phyloP scores from a whole-genome alignment of 2,797 vertebrate genomes.

The Lepilemur septentrionalis region DNA sequence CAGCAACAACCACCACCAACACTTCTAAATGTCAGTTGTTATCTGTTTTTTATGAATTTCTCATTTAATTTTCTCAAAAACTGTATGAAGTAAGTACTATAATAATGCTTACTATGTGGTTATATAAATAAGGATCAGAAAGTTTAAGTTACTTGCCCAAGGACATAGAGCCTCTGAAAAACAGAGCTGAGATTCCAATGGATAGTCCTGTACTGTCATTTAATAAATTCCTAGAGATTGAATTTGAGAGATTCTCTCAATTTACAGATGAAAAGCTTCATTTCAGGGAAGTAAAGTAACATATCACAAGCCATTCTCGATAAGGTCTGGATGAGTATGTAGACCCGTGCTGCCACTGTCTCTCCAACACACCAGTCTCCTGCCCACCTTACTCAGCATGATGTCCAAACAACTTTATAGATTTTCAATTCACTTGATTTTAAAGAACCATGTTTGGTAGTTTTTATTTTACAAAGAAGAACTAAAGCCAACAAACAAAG shows the following conservation, averaged over 20 bases:
- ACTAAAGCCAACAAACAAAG: conserved; percentile 25
- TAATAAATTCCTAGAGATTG: background rate
- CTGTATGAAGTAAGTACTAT: background rate
- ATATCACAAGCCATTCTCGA: background rate
- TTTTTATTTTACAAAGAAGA: conserved; percentile 53
- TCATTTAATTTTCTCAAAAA: conserved; percentile 11
- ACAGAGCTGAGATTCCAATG: background rate
- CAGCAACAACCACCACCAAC: background rate
- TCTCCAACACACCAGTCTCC: background rate
- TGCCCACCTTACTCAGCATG: background rate
- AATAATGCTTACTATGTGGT: background rate
- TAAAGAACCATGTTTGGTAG: background rate
- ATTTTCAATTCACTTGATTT: conserved; percentile 43
- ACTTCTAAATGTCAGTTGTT: background rate
- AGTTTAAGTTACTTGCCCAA: background rate
- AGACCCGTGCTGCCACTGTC: background rate
- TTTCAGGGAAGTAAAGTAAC: background rate
- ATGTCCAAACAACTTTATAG: conserved; percentile 1
- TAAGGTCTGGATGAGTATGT: background rate
- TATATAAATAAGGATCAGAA: background rate
- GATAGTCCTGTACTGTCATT: background rate
- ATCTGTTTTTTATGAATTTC: background rate
- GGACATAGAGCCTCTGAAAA: background rate
- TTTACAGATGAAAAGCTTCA: background rate
- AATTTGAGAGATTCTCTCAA: background rate